Percentiles rank a stretch among this genome's conserved stretches.
These are phyloP conservation scores for Spermophilus dauricus DNA, from an alignment of 2,113 vertebrate species.

Conservation along the genomic window DNA sequence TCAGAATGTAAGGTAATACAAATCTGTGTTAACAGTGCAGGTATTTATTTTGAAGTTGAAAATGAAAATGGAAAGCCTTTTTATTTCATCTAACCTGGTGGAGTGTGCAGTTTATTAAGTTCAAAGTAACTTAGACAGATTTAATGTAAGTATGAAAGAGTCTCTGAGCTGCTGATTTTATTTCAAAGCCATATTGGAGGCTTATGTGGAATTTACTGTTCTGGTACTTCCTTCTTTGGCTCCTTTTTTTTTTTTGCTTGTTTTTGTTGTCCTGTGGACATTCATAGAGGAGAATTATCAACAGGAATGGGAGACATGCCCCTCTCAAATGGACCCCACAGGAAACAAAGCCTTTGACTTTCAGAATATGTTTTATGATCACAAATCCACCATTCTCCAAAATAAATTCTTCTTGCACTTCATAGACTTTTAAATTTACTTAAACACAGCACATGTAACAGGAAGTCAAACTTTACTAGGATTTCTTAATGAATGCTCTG, in stretches of 20 bases:
- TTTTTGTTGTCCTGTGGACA: conserved; percentile 11
- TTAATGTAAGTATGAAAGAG: conserved; percentile 53
- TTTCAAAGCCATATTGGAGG: conserved; percentile 37
- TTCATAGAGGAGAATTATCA: neutral
- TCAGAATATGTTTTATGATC: neutral
- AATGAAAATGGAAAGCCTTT: conserved; percentile 63
- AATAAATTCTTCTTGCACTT: neutral
- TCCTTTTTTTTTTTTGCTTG: neutral
- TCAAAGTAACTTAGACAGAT: conserved; percentile 34
- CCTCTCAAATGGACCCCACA: neutral
- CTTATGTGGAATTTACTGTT: conserved; percentile 16
- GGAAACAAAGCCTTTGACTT: neutral
- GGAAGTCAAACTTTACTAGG: neutral
- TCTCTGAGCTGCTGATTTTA: conserved; percentile 53
- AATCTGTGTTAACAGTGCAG: conserved; percentile 49
- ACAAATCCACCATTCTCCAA: neutral
- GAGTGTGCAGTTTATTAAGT: conserved; percentile 55
- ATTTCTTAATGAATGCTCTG: conserved; percentile 5
- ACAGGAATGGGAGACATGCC: neutral
- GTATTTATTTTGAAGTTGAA: conserved; percentile 68
- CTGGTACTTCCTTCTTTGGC: neutral
- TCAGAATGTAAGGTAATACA: conserved; percentile 9
- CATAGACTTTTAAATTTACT: conserved; percentile 2
- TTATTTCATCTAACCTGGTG: conserved; percentile 53
- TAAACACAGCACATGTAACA: neutral